Evolutionary conservation across 2,888 invertebrate species (phyloP), one percentile per base, ranked within the genome.

Genomic region (Himalopsyche anomala): DNA sequence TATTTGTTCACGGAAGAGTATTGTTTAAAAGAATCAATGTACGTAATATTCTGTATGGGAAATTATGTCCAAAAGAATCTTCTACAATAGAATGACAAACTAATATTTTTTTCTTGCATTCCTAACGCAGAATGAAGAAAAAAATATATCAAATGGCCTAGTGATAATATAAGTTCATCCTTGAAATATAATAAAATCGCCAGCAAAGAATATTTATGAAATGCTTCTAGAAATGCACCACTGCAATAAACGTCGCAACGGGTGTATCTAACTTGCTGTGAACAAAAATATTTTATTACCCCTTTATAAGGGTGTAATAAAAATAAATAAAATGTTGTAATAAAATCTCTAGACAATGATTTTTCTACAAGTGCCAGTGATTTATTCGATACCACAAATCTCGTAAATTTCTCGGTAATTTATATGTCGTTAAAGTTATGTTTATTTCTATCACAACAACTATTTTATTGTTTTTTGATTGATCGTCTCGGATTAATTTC

Each of bases 231-330:
- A n/a, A n/a, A n/a, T 38, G 36, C 36, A 74, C 12, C 15, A 15
- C 5, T 74, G 15, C 74, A 74, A 74, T 36, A 74, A 12, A 38
- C 74, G 9, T 11, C 74, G 12, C 36, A 38, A 36, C 19, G 74
- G 74, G 36, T 74, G 36, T 36, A 38, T 6, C 36, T 36, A 15
- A 74, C 74, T 74, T 6, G n/a, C 74, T 74, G 74, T 74, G 19
- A 74, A 74, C 74, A 74, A 74, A 51, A 74, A 74, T 74, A 74
- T 74, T 74, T 74, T 74, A 74, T 74, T 74, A 19, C 74, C 36
- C 28, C 36, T 36, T 62, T 38, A 38, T 74, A 74, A 74, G 74
- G 74, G 74, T 74, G 74, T 74, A 28, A 36, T 74, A 74, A 74
- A 51, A 74, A 74, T 74, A 74, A 15, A 38, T 38, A 74, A 38